Evolutionary conservation across 2,797 vertebrate genomes (phyloP).

Genomic region (Premnoplex brunnescens): DNA sequence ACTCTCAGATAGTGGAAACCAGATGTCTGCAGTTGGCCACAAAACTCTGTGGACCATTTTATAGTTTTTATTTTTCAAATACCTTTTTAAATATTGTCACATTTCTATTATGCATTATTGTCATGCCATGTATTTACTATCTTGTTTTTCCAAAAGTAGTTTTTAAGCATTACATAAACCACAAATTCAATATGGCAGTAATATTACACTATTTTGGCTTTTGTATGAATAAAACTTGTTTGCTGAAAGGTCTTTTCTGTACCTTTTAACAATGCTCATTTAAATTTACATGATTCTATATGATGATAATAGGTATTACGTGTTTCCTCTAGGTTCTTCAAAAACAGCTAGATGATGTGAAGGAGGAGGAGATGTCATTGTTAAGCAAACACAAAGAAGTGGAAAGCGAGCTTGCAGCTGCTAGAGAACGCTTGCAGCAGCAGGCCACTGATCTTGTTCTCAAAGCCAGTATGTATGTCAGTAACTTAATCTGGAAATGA

Average conservation of each 20-base stretch:
- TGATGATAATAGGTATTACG: constrained; percentile 13
- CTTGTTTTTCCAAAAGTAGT: background rate
- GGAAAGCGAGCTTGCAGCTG: constrained; percentile 92
- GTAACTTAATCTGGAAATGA: constrained; percentile 15
- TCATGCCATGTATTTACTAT: background rate
- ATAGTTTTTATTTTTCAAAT: background rate
- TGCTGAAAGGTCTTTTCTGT: background rate
- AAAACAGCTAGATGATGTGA: constrained; percentile 94
- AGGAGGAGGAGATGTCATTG: constrained; percentile 90
- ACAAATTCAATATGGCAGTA: background rate
- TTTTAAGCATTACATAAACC: background rate
- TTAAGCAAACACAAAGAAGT: constrained; percentile 95
- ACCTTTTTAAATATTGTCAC: background rate
- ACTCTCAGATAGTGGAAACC: background rate
- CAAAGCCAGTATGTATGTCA: constrained; percentile 93
- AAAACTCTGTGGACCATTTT: background rate
- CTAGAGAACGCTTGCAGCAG: constrained; percentile 92
- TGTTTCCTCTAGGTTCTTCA: constrained; percentile 85
- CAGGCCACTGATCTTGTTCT: constrained; percentile 96
- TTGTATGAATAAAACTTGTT: background rate
- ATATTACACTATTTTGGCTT: background rate
- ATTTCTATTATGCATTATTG: background rate
- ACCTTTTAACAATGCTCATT: background rate
- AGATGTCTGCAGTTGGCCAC: background rate
- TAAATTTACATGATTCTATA: background rate